Evolutionary conservation across 2,113 vertebrate genomes (phyloP).

Genomic region (Sialia sialis): DNA sequence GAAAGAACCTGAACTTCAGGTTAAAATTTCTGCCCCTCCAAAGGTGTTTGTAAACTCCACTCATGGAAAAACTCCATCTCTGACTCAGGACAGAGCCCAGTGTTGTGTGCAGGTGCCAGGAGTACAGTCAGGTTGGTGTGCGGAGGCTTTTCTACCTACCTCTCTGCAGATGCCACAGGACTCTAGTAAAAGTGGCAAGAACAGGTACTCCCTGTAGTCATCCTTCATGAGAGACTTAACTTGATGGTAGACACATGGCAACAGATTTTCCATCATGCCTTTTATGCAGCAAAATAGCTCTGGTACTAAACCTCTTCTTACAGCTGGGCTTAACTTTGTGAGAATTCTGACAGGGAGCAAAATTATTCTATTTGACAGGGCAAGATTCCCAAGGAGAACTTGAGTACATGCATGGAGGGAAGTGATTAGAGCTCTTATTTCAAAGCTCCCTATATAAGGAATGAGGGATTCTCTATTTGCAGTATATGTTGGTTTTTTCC

Average conservation of each 20-base stretch:
- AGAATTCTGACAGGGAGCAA: not conserved
- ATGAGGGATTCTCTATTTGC: not conserved
- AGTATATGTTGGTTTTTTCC: not conserved
- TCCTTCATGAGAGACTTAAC: not conserved
- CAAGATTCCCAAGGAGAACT: not conserved
- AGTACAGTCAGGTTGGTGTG: not conserved
- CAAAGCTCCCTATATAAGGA: not conserved
- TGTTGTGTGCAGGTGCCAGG: fast-evolving
- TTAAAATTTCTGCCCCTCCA: not conserved
- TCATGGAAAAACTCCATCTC: not conserved
- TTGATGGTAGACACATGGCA: not conserved
- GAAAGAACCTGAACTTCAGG: not conserved
- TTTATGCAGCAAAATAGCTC: not conserved
- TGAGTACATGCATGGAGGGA: fast-evolving
- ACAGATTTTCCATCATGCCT: not conserved
- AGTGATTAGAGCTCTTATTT: not conserved
- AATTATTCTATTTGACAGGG: not conserved
- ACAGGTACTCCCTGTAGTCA: not conserved
- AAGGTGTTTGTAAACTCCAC: not conserved
- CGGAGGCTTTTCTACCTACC: not conserved
- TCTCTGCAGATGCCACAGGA: not conserved
- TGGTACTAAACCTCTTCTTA: not conserved
- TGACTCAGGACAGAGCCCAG: not conserved
- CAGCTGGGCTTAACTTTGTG: not conserved
- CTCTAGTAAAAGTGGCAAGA: not conserved